Evolutionary conservation across 2,797 vertebrate species (phyloP).

Genomic region (Morus bassanus): DNA sequence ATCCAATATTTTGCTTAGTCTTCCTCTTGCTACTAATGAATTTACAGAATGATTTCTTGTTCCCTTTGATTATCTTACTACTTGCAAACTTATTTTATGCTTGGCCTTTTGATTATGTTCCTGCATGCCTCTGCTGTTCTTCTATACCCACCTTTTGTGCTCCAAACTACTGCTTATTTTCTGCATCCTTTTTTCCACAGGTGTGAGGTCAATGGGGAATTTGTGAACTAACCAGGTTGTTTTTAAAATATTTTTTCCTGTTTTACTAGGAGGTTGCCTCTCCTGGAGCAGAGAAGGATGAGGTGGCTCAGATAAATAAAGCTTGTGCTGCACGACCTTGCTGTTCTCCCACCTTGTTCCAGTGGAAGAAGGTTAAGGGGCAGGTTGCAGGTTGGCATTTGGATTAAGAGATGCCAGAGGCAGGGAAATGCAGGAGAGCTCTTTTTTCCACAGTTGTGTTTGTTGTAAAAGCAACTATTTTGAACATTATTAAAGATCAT

Average conservation of each 20-base stretch:
- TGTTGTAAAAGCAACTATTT: not conserved
- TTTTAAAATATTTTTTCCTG: not conserved
- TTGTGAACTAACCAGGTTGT: not conserved
- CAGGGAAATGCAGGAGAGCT: not conserved
- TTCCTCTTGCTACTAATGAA: constrained; percentile 30
- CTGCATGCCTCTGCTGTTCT: not conserved
- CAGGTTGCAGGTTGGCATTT: not conserved
- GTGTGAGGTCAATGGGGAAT: not conserved
- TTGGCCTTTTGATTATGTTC: not conserved
- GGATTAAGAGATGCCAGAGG: not conserved
- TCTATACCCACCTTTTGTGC: not conserved
- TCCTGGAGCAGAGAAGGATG: not conserved
- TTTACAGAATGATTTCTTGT: constrained; percentile 37
- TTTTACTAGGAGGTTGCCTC: not conserved
- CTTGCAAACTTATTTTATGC: not conserved
- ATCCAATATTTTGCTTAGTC: constrained; percentile 38
- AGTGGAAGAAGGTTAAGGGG: not conserved
- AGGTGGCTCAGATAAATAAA: not conserved
- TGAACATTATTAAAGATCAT: not conserved
- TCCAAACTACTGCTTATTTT: not conserved
- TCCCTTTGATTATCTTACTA: constrained; percentile 18
- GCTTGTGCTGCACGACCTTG: not conserved
- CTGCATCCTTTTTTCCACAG: not conserved
- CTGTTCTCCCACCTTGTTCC: not conserved
- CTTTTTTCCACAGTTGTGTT: not conserved